These are phyloP conservation scores for Allacma fusca DNA, from an alignment of 2,888 invertebrate genomes.

Conservation along the genomic window DNA sequence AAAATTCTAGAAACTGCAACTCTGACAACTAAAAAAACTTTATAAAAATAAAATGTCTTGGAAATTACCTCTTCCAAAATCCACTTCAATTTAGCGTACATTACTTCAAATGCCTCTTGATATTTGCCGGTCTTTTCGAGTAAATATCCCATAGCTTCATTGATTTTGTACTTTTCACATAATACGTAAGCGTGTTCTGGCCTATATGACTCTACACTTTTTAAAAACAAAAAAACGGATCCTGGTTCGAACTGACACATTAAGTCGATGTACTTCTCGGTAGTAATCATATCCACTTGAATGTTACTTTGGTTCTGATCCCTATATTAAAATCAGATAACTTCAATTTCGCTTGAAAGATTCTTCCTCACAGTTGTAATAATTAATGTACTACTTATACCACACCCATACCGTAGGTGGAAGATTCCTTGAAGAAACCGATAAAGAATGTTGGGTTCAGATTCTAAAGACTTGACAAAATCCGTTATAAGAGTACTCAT, in stretches of 20 bases:
- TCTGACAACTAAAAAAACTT: too few species aligned
- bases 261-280: constrained; percentile 72
- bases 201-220: constrained; percentile 69
- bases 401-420: constrained; percentile 64
- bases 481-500: constrained; percentile 67
- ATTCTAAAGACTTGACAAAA: constrained; percentile 66
- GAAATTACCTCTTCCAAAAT: constrained; percentile 25
- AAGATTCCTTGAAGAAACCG: constrained; percentile 71
- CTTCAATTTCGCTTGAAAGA: too few species aligned
- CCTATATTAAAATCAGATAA: constrained; percentile 51
- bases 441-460: constrained; percentile 67
- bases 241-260: constrained; percentile 70
- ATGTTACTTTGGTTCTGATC: constrained; percentile 61
- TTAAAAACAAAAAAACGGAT: constrained; percentile 69
- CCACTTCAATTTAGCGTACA: constrained; percentile 61
- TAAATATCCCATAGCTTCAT: constrained; percentile 75
- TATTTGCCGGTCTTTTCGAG: constrained; percentile 79
- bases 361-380: too few species aligned
- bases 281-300: constrained; percentile 65
- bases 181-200: constrained; percentile 68
- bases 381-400: background rate
- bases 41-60: background rate
- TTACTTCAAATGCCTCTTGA: constrained; percentile 72
- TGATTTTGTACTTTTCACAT: constrained; percentile 71
- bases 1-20: too few species aligned